Evolutionary conservation across 2,797 vertebrate genomes (phyloP).

Genomic region (Cetoscarus ocellatus): DNA sequence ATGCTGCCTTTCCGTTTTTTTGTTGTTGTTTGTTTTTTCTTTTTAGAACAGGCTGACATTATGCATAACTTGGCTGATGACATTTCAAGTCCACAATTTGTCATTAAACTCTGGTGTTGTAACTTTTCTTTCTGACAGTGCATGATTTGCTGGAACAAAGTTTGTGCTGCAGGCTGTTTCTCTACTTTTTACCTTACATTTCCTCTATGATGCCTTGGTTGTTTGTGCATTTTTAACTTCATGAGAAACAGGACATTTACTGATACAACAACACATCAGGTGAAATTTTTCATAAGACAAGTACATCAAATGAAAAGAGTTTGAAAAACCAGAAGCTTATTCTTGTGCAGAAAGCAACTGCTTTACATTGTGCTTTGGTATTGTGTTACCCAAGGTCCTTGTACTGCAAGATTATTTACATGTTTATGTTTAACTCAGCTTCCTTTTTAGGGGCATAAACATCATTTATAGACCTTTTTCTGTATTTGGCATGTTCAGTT

Average conservation of each 20-base stretch:
- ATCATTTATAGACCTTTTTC: not conserved
- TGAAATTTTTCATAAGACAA: not conserved
- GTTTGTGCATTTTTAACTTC: not conserved
- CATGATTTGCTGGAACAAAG: not conserved
- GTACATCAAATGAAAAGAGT: not conserved
- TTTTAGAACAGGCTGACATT: too few relatives aligned
- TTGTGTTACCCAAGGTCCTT: not conserved
- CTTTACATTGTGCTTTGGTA: not conserved
- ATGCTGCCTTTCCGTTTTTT: not conserved
- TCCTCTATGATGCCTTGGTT: not conserved
- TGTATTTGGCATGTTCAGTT: conserved; percentile 2
- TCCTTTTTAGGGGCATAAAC: not conserved
- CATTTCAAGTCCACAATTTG: not conserved
- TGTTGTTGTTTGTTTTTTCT: too few relatives aligned
- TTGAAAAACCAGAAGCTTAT: not conserved
- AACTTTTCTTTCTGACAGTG: not conserved
- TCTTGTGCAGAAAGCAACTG: not conserved
- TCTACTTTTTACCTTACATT: not conserved
- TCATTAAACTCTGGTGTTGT: not conserved
- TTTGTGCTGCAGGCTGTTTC: not conserved
- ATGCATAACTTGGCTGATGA: too few relatives aligned
- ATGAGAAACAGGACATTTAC: not conserved
- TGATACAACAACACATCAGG: not conserved
- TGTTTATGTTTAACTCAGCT: not conserved
- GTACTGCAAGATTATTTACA: not conserved